Evolutionary conservation across 2,113 vertebrate genomes (phyloP), one percentile per base, ranked within the genome.

Genomic region (Sander lucioperca): DNA sequence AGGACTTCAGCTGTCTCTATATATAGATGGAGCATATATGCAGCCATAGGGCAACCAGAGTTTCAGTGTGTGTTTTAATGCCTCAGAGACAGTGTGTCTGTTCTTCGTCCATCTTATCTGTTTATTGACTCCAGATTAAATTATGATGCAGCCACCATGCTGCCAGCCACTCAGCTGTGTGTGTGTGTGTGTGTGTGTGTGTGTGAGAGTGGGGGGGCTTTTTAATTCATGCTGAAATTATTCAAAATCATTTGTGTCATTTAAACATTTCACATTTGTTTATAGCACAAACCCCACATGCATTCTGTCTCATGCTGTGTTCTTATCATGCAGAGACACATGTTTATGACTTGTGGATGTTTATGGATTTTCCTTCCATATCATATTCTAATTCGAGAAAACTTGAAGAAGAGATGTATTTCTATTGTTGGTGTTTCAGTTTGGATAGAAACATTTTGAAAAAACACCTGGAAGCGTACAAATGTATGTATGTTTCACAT

Each of bases 101-200:
- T 74, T 79, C 72, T 84, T 53, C 70, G 75, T 84, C 83, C 73
- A 66, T 79, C 53, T 84, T 86, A 88, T 86, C 86, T 1, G 43
- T 67, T 79, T 83, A 82, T 69, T 81, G 78, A 84, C 71, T 74
- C 25, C 66, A 82, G 81, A 84, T 86, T 50, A 82, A 86, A 90
- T 86, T 84, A 86, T 27, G 68, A 50, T 72, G 43, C 77, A 80
- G 80, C 80, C 47, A 33, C 74, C 81, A 82, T 69, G 78, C 64
- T 84, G 72, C 82, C 75, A 79, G 71, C 66, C 71, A 75, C 50
- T 84, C 74, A 68, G 61, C 69, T 62, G 83, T 58, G 76, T 66
- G 78, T 27, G 48, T 59, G 11, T 67, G 59, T 23, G 61, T 27
- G 58, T 72, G 8, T 58, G 25, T 23, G 57, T 19, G 43, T 21